Conservation (phyloP, 2,888 invertebrate species). For the Dryobotodes eremita region DNA sequence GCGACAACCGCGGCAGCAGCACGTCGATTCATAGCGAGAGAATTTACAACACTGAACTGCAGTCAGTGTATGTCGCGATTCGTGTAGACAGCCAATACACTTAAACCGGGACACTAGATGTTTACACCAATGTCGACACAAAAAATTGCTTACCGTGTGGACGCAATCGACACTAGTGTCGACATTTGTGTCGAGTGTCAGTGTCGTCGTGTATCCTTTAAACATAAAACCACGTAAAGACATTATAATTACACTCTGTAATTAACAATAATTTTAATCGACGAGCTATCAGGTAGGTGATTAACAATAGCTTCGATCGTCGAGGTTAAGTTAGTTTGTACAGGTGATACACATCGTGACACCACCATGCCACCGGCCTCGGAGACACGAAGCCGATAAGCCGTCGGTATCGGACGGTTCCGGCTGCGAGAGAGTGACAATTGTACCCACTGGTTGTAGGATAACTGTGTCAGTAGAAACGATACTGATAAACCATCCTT, state of each 20-base stretch:
- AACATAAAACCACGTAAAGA: no score
- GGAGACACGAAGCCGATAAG: slow-evolving; percentile 25
- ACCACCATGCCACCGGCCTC: neutral
- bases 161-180: neutral
- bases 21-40: no score
- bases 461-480: neutral
- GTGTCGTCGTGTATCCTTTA: no score
- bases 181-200: neutral
- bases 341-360: slow-evolving; percentile 1
- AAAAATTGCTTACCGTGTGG: no score
- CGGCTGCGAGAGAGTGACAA: slow-evolving; percentile 16
- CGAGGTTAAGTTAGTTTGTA: neutral
- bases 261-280: no score
- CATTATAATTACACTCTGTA: no score
- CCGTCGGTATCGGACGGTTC: slow-evolving; percentile 19
- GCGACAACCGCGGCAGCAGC: no score
- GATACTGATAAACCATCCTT: neutral
- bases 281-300: neutral
- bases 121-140: no score
- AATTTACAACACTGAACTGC: no score
- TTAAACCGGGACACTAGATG: no score
- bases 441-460: neutral
- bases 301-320: neutral
- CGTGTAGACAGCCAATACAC: no score
- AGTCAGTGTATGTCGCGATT: no score